phyloP scores from a whole-genome alignment of 2,888 invertebrate species.

The Tetheella fluctuosa region DNA sequence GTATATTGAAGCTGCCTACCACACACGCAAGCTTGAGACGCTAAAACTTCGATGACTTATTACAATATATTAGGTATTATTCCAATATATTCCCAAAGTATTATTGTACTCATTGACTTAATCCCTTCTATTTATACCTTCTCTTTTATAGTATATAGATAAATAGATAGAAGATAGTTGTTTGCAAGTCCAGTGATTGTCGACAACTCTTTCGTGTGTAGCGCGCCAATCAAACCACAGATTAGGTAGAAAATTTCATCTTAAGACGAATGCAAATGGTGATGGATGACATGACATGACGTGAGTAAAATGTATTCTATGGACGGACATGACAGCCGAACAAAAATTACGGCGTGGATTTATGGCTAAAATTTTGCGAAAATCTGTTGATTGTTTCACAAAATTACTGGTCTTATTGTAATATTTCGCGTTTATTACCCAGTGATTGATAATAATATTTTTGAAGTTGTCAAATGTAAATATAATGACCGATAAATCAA shows the following conservation, averaged over 20 bases:
- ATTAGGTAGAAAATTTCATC: constrained; percentile 24
- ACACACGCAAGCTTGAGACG: too few species aligned
- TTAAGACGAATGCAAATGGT: constrained; percentile 40
- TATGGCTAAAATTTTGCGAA: constrained; percentile 66
- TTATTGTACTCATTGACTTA: too few species aligned
- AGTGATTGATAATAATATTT: constrained; percentile 39
- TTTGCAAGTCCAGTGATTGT: too few species aligned
- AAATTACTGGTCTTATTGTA: constrained; percentile 41
- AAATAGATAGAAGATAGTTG: too few species aligned
- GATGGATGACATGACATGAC: constrained; percentile 58
- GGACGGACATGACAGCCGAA: constrained; percentile 54
- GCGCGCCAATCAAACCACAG: constrained; percentile 1
- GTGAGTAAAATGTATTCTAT: too few species aligned
- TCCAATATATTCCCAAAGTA: too few species aligned
- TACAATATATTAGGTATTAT: too few species aligned
- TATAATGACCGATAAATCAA: constrained; percentile 77
- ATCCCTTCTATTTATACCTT: too few species aligned
- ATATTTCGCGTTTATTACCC: constrained; percentile 39
- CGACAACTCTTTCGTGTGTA: background rate
- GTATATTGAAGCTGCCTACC: too few species aligned
- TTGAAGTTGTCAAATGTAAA: constrained; percentile 57
- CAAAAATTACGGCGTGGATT: constrained; percentile 81
- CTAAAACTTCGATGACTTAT: too few species aligned
- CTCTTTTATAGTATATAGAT: too few species aligned
- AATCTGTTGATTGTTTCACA: constrained; percentile 57